Base-by-base conservation (phyloP, 2,797 vertebrate species). In the Parotocinclus haroldoi region DNA sequence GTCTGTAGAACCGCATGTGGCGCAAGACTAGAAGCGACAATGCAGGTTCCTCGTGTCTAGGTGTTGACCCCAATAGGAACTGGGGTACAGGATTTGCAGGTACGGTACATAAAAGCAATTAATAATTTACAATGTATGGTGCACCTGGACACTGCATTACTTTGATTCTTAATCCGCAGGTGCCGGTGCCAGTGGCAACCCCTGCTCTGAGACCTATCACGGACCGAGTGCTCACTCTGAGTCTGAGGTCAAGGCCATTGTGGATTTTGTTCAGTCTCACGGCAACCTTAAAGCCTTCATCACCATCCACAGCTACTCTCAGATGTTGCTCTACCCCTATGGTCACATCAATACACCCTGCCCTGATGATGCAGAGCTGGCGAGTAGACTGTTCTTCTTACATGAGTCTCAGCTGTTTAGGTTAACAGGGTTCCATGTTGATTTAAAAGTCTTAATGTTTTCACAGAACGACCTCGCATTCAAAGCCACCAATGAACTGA, bases 241-340 rank as follows among this genome's bases (percentile, higher is more conserved):
- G 79, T 63, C 87, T 0, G 96, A 99, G 80, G 93, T 99, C 78
- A 92, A 88, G 79, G 81, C 96, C 80, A 95, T 99, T 0, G 94
- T 97, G 72, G 90, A 98, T 82, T 99, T 96, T 37, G 93, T 98
- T 66, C 88, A 75, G 71, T 73, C 37, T 38, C 94, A 96, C 0
- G 82, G 89, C n/a, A 95, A 96, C 66, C 74, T 99, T 84, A 96
- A 97, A 81, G 87, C 92, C 66, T 96, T 97, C 49, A 0, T 97
- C 71, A 96, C 95, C 87, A 95, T 99, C 85, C 96, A 99, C 59
- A 85, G 94, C 77, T 99, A 98, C 72, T 97, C 94, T 38, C 96
- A 99, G 83, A 92, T 98, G 82, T 91, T 99, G 36, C 72, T 99
- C 71, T 98, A 94, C 17, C 96, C 96, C 50, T 98, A 93, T 0